A percentile compares a stretch with the other conserved stretches of the same genome.
These are phyloP conservation scores for Acanthacorydalis orientalis DNA, from an alignment of 2,888 invertebrate genomes.

Conservation along the genomic window DNA sequence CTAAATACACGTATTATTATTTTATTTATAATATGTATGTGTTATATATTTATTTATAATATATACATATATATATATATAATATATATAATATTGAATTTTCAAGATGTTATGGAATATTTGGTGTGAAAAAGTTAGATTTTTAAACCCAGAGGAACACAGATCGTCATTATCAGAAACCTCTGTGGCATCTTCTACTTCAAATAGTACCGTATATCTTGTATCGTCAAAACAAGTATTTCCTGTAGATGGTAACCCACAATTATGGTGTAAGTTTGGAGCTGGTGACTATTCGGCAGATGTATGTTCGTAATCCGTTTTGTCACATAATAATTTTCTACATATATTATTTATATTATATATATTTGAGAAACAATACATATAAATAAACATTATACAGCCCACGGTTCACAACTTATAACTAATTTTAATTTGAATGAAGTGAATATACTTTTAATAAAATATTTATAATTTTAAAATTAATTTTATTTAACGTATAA, in stretches of 20 bases:
- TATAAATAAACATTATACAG: too few species aligned
- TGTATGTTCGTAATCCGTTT: conserved; percentile 10
- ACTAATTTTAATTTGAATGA: too few species aligned
- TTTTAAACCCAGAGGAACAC: conserved; percentile 24
- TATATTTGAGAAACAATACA: too few species aligned
- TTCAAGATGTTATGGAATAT: conserved; percentile 38
- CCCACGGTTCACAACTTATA: too few species aligned
- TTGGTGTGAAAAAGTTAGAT: conserved; percentile 37
- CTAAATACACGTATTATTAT: too few species aligned
- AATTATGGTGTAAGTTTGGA: conserved; percentile 25
- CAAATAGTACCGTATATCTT: conserved; percentile 27
- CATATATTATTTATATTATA: conserved; percentile 13
- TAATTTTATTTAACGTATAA: too few species aligned
- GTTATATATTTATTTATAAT: neutral
- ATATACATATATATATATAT: neutral
- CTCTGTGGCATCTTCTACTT: conserved; percentile 31
- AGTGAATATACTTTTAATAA: too few species aligned
- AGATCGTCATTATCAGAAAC: conserved; percentile 34
- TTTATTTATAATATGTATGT: too few species aligned
- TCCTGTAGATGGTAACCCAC: conserved; percentile 17
- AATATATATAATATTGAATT: neutral
- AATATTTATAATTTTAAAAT: too few species aligned
- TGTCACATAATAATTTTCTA: neutral
- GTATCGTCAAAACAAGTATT: conserved; percentile 22
- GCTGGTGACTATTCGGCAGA: conserved; percentile 15